Evolutionary conservation across 2,113 vertebrate genomes (phyloP).

Genomic region (Pan troglodytes): NHGRI_mPanTro3-v2.1_pri NC_072415.2:71977501-71978000

Average conservation of each 20-base stretch:
- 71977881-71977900: constrained; percentile 53
- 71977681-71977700: neutral
- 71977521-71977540: no score
- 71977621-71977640: constrained; percentile 16
- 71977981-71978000: neutral
- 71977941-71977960: neutral
- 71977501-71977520: no score
- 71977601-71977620: no score
- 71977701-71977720: neutral
- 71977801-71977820: constrained; percentile 32
- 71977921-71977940: constrained; percentile 1
- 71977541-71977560: no score
- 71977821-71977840: constrained; percentile 37
- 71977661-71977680: neutral
- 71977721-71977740: neutral
- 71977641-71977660: neutral
- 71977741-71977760: constrained; percentile 26
- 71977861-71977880: constrained; percentile 30
- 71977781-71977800: neutral
- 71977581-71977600: no score
- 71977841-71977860: constrained; percentile 51
- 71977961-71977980: neutral
- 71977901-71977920: constrained; percentile 52
- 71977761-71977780: neutral
- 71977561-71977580: no score